These are phyloP conservation scores for Balanococcus diminutus DNA, from an alignment of 2,888 invertebrate genomes.

Conservation along the genomic window DNA sequence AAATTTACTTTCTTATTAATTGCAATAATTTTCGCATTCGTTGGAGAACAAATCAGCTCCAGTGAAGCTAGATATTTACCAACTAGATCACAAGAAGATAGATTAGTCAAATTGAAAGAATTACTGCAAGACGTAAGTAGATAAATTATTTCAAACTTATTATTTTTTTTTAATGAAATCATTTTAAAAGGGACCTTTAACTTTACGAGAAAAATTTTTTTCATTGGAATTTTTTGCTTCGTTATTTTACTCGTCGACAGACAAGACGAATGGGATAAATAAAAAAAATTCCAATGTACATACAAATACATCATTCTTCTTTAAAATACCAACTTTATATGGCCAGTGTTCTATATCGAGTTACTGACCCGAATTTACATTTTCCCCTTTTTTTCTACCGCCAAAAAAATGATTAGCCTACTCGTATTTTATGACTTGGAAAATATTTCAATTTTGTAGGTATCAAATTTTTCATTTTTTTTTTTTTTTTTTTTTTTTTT, in stretches of 20 bases:
- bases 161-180: neutral
- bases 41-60: neutral
- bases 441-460: no score
- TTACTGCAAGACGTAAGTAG: conserved; percentile 61
- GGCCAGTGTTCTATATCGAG: neutral
- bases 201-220: neutral
- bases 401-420: no score
- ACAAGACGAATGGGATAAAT: neutral
- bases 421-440: no score
- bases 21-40: neutral
- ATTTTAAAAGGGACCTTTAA: neutral
- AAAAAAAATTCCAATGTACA: neutral
- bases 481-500: no score
- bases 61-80: conserved; percentile 61
- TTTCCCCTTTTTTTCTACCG: no score
- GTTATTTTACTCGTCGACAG: neutral
- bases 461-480: no score
- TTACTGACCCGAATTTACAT: no score
- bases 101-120: conserved; percentile 61
- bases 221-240: neutral
- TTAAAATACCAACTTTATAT: neutral
- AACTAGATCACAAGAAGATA: conserved; percentile 60
- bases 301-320: neutral
- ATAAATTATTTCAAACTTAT: neutral
- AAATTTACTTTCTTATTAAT: conserved; percentile 38